phyloP scores from a whole-genome alignment of 2,113 vertebrate species.

The Fregata magnificens region DNA sequence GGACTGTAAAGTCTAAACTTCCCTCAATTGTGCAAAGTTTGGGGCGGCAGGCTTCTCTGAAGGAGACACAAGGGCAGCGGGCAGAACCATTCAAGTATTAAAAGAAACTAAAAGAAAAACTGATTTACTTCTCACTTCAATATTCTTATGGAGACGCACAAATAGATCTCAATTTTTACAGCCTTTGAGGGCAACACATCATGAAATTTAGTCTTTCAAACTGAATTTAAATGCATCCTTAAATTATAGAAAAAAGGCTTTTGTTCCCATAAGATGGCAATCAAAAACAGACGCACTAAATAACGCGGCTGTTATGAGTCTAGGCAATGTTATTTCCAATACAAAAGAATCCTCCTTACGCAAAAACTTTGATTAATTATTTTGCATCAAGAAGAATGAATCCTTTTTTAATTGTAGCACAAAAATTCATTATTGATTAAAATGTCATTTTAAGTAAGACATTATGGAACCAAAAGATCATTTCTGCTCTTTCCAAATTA shows the following conservation, averaged over 20 bases:
- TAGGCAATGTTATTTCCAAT: not conserved
- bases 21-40: not conserved
- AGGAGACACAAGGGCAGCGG: not conserved
- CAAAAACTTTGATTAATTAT: conserved; percentile 49
- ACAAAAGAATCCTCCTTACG: not conserved
- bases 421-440: conserved; percentile 69
- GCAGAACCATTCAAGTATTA: not conserved
- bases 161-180: conserved; percentile 13
- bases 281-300: conserved; percentile 9
- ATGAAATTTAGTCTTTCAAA: conserved; percentile 21
- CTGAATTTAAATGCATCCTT: conserved; percentile 26
- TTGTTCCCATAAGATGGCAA: conserved; percentile 7
- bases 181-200: conserved; percentile 2
- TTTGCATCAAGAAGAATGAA: conserved; percentile 8
- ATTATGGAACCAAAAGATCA: conserved; percentile 53
- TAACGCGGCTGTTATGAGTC: not conserved
- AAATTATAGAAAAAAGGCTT: conserved; percentile 29
- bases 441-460: conserved; percentile 68
- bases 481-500: conserved; percentile 70
- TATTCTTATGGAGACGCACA: not conserved
- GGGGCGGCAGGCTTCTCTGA: not conserved
- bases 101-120: not conserved
- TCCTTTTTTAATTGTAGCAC: conserved; percentile 35
- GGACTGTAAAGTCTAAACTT: not conserved
- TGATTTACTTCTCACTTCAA: not conserved